Evolutionary conservation across 2,113 vertebrate genomes (phyloP), one percentile per base, ranked within the genome.

Genomic region (Cynoglossus semilaevis): DNA sequence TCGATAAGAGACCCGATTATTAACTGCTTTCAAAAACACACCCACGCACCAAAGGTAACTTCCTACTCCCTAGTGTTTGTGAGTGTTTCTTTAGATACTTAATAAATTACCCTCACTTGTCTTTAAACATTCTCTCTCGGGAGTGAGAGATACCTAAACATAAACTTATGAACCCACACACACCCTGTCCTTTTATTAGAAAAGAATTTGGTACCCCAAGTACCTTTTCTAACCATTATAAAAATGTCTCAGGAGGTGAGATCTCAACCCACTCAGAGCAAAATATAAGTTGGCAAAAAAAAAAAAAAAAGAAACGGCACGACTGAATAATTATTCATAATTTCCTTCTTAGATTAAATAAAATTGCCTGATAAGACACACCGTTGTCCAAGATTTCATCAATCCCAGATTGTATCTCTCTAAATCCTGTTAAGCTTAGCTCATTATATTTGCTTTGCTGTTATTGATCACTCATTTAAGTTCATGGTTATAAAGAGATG

Each of bases 391-490:
- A 70, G 59, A 60, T 38, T 54, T 47, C 46, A 41, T 5, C 14
- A 51, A n/a, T 5, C 49, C 55, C 49, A n/a, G 17, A 51, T 62
- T 77, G 63, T 1, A 1, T 59, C 37, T 67, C 55, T 29, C 22
- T 66, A 66, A 58, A 61, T 77, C 66, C 70, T 58, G 60, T 76
- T 65, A 62, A 46, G 61, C 4, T 1, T 48, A 18, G 6, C 58
- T 44, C 55, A 56, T 64, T 53, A 74, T 59, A 49, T 71, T n/a
- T 37, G 49, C 51, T 67, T 66, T 54, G 45, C 46, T 19, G 7
- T 52, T 76, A 76, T 70, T 72, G 56, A 74, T 72, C 45, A 29
- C 22, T 29, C 22, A 29, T 29, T 29, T 29, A 29, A 29, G 22
- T 29, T 2, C 22, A 29, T 29, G 22, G 22, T 29, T 29, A 29